Evolutionary conservation across 2,113 vertebrate genomes (phyloP), one percentile per base, ranked within the genome.

Genomic region (Megaptera novaeangliae): DNA sequence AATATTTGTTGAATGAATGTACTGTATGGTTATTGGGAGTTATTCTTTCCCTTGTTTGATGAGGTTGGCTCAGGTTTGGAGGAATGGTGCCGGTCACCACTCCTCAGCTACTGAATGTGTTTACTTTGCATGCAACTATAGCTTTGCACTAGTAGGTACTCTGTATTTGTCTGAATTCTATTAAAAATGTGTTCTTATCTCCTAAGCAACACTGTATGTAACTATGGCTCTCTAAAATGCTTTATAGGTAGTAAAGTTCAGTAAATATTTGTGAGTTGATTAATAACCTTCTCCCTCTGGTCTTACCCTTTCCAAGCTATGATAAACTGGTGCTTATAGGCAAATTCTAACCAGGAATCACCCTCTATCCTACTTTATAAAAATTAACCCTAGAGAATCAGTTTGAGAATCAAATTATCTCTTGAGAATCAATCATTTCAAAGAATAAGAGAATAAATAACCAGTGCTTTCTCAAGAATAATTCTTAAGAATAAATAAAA

Each of bases 191-290:
- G 11, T 71, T 31, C 34, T 82, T 29, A 92, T 88, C 44, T n/a
- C 31, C 36, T 89, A 69, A 94, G 68, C 36, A 86, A 82, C 25
- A 49, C 20, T 72, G 21, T 78, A 31, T 95, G 41, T 82, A 72
- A 93, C 61, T 77, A 4, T 39, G 68, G 36, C 55, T 92, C 52
- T 82, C 34, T 86, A 25, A 87, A 83, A n/a, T 83, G 74, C 64
- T 91, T 59, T 72, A 46, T 74, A 80, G 61, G 23, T n/a, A 36
- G 34, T 95, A 75, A 94, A 88, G 36, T 91, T 83, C 46, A 88
- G 61, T 95, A 86, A 90, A 72, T 93, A 74, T 80, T 90, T 92
- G 55, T 72, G 66, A 87, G 31, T 82, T 93, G n/a, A 91, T 74
- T 55, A 29, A 91, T 87, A 72, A 34, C 34, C 11, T 78, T 94